A percentile compares a stretch with the other conserved stretches of the same genome.
These are phyloP conservation scores for Lepeophtheirus nordmannii DNA, from an alignment of 2,888 invertebrate genomes.

Conservation along the genomic window DNA sequence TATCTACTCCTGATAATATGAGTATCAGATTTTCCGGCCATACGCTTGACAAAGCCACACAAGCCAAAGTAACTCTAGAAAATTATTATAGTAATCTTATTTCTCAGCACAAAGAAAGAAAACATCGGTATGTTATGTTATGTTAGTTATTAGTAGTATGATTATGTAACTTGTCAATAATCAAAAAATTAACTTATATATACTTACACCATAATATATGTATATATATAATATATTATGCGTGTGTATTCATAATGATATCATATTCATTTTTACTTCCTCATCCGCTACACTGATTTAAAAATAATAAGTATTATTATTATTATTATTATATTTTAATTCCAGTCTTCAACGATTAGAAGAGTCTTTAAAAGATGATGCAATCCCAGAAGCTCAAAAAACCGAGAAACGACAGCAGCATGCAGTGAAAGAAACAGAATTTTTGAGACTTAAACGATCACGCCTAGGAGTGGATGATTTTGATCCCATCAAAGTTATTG, in stretches of 20 bases:
- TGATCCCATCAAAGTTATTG: conserved; percentile 85
- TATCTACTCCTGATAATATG: neutral
- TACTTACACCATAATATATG: too few species aligned
- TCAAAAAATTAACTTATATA: too few species aligned
- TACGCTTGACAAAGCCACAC: conserved; percentile 94
- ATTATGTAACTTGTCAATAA: neutral
- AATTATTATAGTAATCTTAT: conserved; percentile 98
- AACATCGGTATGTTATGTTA: conserved; percentile 50
- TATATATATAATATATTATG: too few species aligned
- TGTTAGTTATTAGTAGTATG: neutral
- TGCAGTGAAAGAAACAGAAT: conserved; percentile 97
- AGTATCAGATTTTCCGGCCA: conserved; percentile 70
- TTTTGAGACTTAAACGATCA: conserved; percentile 82
- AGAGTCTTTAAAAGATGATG: conserved; percentile 46
- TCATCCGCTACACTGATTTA: too few species aligned
- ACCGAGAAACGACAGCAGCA: conserved; percentile 85
- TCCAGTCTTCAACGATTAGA: conserved; percentile 48
- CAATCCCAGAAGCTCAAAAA: conserved; percentile 73
- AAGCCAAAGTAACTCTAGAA: conserved; percentile 93
- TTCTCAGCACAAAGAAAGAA: conserved; percentile 89
- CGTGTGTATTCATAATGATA: too few species aligned
- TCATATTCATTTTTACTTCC: too few species aligned
- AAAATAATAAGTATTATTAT: too few species aligned
- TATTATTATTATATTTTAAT: neutral
- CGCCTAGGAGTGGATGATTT: conserved; percentile 95